Percentiles rank a stretch among this genome's conserved stretches.
phyloP scores from a whole-genome alignment of 2,797 vertebrate species.

The Sphaeramia orbicularis region DNA sequence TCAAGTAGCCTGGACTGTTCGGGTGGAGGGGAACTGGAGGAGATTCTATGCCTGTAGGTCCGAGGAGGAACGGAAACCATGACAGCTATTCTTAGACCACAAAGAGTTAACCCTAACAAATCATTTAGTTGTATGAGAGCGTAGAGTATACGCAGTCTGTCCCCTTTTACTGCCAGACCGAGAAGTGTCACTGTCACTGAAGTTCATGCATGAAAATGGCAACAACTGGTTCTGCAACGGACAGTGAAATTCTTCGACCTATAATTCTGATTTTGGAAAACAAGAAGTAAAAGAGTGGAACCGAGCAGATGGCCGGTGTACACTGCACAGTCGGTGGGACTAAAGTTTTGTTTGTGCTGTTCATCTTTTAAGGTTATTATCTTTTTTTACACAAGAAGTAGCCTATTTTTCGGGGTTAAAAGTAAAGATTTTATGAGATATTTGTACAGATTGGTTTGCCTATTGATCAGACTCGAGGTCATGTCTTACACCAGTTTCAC shows the following conservation, averaged over 20 bases:
- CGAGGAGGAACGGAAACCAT: conserved; percentile 16
- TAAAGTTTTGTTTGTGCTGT: background rate
- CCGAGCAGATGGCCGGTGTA: background rate
- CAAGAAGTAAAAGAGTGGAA: background rate
- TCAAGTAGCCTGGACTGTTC: conserved; percentile 61
- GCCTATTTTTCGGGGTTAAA: background rate
- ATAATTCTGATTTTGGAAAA: too few species aligned
- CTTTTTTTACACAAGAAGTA: background rate
- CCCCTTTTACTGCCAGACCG: background rate
- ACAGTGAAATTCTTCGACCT: too few species aligned
- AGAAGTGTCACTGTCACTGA: too few species aligned
- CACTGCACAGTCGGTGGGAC: background rate
- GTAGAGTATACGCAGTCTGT: background rate
- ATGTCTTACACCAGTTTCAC: background rate
- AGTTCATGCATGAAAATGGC: too few species aligned
- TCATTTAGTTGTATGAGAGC: background rate
- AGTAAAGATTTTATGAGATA: background rate
- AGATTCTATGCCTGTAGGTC: conserved; percentile 3
- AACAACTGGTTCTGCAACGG: too few species aligned
- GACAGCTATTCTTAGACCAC: conserved; percentile 1
- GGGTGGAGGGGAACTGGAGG: background rate
- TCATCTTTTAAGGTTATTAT: background rate
- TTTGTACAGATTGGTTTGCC: background rate
- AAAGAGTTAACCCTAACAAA: conserved; percentile 13
- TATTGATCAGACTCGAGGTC: background rate